phyloP scores from a whole-genome alignment of 2,888 invertebrate species.

The Eristalis arbustorum region DNA sequence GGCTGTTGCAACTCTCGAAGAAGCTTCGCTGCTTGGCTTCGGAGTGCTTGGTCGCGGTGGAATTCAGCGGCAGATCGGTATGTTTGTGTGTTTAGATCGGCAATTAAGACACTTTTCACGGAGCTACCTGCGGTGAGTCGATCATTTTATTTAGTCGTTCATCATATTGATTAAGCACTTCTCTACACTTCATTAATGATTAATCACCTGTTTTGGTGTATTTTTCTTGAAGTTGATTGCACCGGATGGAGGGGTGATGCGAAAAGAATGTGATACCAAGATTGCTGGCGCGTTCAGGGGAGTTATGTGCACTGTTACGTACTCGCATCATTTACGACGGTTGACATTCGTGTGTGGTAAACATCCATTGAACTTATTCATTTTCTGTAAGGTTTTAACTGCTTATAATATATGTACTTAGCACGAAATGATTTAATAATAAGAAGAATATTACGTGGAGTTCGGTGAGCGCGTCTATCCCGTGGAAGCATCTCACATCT shows the following conservation, averaged over 20 bases:
- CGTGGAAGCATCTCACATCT: too few relatives aligned
- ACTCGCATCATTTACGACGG: neutral
- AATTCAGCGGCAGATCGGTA: too few relatives aligned
- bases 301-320: neutral
- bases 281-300: neutral
- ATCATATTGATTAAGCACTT: neutral
- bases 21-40: conserved; percentile 23
- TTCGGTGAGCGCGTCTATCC: too few relatives aligned
- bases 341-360: neutral
- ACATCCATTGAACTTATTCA: too few relatives aligned
- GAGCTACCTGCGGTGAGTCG: neutral
- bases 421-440: too few relatives aligned
- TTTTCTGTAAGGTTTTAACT: too few relatives aligned
- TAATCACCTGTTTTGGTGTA: neutral
- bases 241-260: neutral
- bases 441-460: too few relatives aligned
- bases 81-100: neutral
- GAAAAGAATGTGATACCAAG: neutral
- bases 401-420: too few relatives aligned
- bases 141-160: neutral
- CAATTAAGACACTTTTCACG: neutral
- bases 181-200: conserved; percentile 18
- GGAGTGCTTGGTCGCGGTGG: conserved; percentile 4
- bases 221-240: neutral
- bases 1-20: conserved; percentile 1